Conservation (phyloP, 2,797 vertebrate genomes). For the Scyliorhinus canicula region DNA sequence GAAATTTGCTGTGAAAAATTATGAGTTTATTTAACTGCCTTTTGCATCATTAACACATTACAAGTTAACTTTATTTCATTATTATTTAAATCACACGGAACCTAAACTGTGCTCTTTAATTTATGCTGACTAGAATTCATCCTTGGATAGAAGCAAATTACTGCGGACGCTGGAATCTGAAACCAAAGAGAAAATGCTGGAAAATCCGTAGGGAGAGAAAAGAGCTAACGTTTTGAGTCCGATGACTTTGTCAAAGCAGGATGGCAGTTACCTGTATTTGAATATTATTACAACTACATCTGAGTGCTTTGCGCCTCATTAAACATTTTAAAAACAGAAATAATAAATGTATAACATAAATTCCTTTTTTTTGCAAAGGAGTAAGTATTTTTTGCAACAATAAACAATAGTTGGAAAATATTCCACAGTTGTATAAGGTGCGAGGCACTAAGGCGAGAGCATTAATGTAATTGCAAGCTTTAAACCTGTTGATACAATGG, state of each 20-base stretch:
- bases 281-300: not conserved
- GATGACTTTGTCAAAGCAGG: no score
- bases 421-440: not conserved
- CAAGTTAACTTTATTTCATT: conserved; percentile 8
- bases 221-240: no score
- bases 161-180: no score
- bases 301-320: not conserved
- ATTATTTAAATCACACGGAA: not conserved
- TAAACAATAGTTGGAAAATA: not conserved
- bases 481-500: not conserved
- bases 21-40: not conserved
- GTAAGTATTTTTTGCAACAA: not conserved
- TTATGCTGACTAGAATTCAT: no score
- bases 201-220: no score
- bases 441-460: not conserved
- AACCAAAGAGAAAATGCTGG: no score
- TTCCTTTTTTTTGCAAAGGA: not conserved
- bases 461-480: not conserved
- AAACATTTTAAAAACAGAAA: not conserved
- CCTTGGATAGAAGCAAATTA: no score
- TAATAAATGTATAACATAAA: not conserved
- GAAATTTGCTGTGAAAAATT: not conserved
- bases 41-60: not conserved
- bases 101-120: not conserved
- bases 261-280: not conserved